Conservation (phyloP, 1,140 invertebrate species). For the Bombus difficillimus region DNA sequence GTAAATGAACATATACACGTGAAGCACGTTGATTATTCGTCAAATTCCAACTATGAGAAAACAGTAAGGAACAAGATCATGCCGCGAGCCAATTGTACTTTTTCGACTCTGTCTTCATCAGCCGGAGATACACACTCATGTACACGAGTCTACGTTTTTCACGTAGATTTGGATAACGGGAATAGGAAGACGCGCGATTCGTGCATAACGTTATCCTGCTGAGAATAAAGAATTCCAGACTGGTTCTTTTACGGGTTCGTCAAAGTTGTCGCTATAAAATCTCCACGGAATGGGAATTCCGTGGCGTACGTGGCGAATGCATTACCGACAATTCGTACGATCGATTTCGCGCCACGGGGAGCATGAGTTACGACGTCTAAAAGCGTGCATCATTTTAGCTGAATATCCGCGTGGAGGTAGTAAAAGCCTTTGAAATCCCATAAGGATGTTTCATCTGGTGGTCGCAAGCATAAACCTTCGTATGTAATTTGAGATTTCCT, state of each 20-base stretch:
- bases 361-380: neutral
- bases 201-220: slow-evolving; percentile 28
- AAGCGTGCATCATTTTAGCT: neutral
- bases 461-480: neutral
- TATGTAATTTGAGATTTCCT: slow-evolving; percentile 20
- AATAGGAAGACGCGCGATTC: slow-evolving; percentile 11
- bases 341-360: neutral
- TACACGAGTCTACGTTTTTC: slow-evolving; percentile 6
- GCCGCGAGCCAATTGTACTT: neutral
- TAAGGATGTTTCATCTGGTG: neutral
- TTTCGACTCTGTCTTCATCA: neutral
- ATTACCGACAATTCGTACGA: slow-evolving; percentile 3
- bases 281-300: slow-evolving; percentile 34
- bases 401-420: neutral
- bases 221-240: slow-evolving; percentile 30
- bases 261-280: slow-evolving; percentile 33
- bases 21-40: neutral
- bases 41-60: neutral
- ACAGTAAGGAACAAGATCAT: neutral
- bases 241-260: slow-evolving; percentile 20
- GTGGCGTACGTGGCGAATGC: slow-evolving; percentile 8
- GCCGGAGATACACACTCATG: neutral
- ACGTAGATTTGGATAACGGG: slow-evolving; percentile 55
- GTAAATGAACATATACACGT: neutral
- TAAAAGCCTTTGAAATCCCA: slow-evolving; percentile 10